Base-by-base conservation (phyloP, 2,113 vertebrate species). In the Martes martes region DNA sequence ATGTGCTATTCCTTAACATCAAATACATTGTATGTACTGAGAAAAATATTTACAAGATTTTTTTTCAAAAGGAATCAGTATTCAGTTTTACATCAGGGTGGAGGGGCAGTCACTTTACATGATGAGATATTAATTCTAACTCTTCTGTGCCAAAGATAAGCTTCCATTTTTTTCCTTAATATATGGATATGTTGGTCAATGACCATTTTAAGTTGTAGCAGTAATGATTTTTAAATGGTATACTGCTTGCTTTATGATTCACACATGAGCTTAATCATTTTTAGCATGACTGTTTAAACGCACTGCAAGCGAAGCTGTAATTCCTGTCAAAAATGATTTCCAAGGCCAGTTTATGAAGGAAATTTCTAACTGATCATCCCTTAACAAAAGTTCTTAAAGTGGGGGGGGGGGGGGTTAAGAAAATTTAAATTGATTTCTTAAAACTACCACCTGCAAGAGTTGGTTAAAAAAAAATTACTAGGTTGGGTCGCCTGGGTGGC, bases 11-110 rank as follows among this genome's bases (percentile, higher is more conserved):
- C 47, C 42, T 96, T 95, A 79, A 65, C n/a, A 16, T 24, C 52
- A 95, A 95, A 80, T 39, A 52, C 55, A 89, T 0, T 87, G 11
- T 63, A 94, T 39, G 7, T 33, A 80, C 61, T 85, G n/a, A 76
- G 39, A 50, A 74, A 63, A 93, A 93, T 14, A 19, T 71, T 78
- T 47, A 71, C 52, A 86, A 33, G 19, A 26, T 6, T 67, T 67
- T 93, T 74, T 96, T 97, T 61, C 57, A 83, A 90, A 87, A 69
- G 50, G 18, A 87, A 93, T 85, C 50, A 92, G 16, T 36, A 83
- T 39, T 89, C 80, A 93, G 67, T 90, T 81, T 95, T 89, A 82
- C 13, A 93, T 93, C 93, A 93, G 39, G 63, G 52, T 91, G 16
- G 16, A 67, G 42, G 21, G 52, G 36, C 39, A 90, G 55, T 83